Evolutionary conservation across 53 echinoderm and acorn worm genomes (phyloP).

Genomic region (Glandiceps talaboti): DNA sequence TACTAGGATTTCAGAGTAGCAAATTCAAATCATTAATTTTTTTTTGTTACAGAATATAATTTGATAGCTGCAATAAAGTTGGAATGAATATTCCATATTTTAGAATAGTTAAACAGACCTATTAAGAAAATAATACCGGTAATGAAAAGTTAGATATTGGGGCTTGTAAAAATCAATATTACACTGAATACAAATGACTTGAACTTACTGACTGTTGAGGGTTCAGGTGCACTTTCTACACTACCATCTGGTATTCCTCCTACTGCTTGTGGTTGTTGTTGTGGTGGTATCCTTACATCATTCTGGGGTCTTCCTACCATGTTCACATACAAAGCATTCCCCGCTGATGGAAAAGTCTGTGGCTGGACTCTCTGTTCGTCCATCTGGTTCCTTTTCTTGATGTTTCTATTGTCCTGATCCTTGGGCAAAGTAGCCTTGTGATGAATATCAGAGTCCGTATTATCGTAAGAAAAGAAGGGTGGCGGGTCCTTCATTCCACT

Average conservation of each 20-base stretch:
- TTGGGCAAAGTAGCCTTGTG: neutral
- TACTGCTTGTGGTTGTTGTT: neutral
- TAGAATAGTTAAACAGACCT: no score
- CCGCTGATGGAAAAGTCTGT: conserved; percentile 26
- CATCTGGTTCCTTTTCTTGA: neutral
- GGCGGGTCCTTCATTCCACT: conserved; percentile 99
- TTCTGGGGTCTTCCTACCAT: neutral
- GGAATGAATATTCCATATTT: no score
- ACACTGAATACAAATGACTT: no score
- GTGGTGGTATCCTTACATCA: neutral
- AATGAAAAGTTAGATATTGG: no score
- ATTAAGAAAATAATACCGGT: no score
- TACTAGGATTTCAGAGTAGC: no score
- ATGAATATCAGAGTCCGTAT: neutral
- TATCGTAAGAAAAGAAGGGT: neutral
- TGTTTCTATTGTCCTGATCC: neutral
- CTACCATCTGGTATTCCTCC: neutral
- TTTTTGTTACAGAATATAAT: no score
- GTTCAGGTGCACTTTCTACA: neutral
- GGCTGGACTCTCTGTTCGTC: neutral
- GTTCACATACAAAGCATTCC: neutral
- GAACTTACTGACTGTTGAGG: neutral
- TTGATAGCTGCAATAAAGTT: no score
- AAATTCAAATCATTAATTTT: no score
- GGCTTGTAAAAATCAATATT: no score